Evolutionary conservation across 2,113 vertebrate species (phyloP), one percentile per base, ranked within the genome.

Genomic region (Calyptommatus sinebrachiatus): DNA sequence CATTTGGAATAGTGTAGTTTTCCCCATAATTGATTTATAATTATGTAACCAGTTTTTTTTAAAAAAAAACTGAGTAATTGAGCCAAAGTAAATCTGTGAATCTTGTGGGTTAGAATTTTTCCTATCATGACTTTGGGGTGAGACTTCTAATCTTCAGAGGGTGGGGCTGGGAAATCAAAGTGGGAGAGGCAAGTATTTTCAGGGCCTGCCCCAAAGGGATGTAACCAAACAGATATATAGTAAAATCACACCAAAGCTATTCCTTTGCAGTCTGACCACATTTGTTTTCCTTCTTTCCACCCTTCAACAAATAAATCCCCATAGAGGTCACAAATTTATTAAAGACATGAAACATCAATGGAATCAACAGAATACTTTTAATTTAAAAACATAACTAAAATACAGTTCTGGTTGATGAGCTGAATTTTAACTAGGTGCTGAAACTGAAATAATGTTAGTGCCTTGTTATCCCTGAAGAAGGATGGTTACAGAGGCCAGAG

Each of bases 1-100:
- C 14, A 5, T 57, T 18, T 57, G 53, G 53, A 57, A 57, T 57
- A 57, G 14, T 57, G 53, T 28, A 28, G 63, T 26, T 65, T 65
- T 3, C 63, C 5, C 26, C 63, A 65, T 14, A 11, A 28, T 22
- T 73, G 71, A 35, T 4, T 83, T 82, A 66, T 35, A 76, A 83
- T 86, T 87, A 83, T 3, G 41, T 83, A 90, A 82, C 41, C 18
- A 8, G 46, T 81, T 87, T 41, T 70, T 48, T 71, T 65, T 48
- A 29, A 41, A 41, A 41, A 41, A 41, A 41, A 66, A 79, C 0
- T 45, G 29, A 29, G 20, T 45, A 45, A 16, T 66, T 20, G 5
- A 22, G 74, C 63, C 53, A 31, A 26, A n/a, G 24, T 14, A 53
- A 50, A 57, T 31, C n/a, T 57, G 28, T 41, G n/a, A 35, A 2